Conservation (phyloP, 1,140 invertebrate genomes). For the Bombus confusus region DNA sequence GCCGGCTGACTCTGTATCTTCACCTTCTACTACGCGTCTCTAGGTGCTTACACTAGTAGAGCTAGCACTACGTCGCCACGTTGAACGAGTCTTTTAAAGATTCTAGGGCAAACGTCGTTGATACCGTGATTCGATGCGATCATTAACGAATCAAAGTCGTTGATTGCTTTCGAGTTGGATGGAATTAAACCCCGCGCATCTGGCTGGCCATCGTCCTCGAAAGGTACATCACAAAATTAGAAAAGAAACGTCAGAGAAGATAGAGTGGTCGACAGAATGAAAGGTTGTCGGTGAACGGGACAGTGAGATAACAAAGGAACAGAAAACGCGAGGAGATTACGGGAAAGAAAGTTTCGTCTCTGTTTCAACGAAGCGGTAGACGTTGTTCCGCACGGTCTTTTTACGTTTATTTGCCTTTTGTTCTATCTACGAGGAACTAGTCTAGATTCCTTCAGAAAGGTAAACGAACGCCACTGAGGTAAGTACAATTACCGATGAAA, state of each 20-base stretch:
- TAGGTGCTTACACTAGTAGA: no score
- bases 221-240: not conserved
- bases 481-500: no score
- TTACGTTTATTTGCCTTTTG: not conserved
- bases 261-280: not conserved
- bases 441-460: not conserved
- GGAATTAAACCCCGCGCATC: not conserved
- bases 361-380: not conserved
- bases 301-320: not conserved
- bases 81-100: no score
- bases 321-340: constrained; percentile 4
- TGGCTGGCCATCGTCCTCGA: not conserved
- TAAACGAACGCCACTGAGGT: not conserved
- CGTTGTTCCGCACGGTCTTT: not conserved
- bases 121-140: no score
- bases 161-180: not conserved
- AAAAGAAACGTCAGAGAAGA: not conserved
- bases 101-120: not conserved
- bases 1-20: constrained; percentile 9
- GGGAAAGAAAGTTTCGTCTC: not conserved
- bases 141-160: not conserved
- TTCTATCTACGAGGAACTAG: not conserved
- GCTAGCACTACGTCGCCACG: no score
- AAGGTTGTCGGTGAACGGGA: not conserved
- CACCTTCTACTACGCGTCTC: not conserved